Percentiles rank a stretch among this genome's conserved stretches.
Conservation (phyloP, 2,797 vertebrate species). For the Alectoris magna region DNA sequence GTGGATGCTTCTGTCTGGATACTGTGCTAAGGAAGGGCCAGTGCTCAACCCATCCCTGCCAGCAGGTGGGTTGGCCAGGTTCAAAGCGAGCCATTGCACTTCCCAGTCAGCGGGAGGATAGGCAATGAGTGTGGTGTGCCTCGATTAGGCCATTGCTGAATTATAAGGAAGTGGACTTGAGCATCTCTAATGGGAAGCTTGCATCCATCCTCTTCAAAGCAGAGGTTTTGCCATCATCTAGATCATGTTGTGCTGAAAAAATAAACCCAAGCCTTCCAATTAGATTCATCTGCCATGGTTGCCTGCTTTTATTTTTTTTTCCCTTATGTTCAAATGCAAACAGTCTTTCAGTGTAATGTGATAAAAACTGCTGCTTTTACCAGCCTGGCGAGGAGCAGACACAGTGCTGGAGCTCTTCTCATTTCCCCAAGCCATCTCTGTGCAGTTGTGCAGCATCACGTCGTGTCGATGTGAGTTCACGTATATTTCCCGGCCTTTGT, state of each 20-base stretch:
- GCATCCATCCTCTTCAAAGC: background rate
- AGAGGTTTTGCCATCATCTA: background rate
- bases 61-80: accelerated
- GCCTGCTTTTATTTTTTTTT: background rate
- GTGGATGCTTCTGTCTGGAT: background rate
- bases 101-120: accelerated
- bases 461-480: background rate
- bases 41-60: background rate
- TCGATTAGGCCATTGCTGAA: background rate
- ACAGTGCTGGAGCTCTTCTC: accelerated
- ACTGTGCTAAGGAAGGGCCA: background rate
- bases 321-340: background rate
- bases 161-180: background rate
- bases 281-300: background rate
- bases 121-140: background rate
- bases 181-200: background rate
- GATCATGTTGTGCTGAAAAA: background rate
- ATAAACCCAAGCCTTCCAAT: background rate
- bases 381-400: background rate
- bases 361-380: constrained; percentile 5
- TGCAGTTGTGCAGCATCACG: background rate
- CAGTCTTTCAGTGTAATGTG: background rate
- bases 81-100: background rate
- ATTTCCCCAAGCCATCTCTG: background rate
- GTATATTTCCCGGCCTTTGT: background rate